Evolutionary conservation across 2,113 vertebrate species (phyloP), one percentile per base, ranked within the genome.

Genomic region (Nycticebus coucang): DNA sequence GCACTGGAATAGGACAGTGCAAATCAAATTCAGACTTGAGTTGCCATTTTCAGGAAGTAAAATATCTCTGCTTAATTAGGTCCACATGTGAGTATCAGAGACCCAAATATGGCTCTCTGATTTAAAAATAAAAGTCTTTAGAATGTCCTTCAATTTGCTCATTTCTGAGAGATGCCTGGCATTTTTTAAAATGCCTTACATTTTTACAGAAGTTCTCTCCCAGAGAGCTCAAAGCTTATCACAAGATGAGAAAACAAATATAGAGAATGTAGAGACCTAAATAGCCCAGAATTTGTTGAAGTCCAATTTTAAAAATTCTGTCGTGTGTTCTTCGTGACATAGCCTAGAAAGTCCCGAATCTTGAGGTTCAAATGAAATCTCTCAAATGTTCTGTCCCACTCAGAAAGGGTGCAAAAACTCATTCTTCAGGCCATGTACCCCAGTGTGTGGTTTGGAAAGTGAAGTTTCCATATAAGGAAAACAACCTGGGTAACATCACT

Each of bases 131-230:
- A 81, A 85, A n/a, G 74, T 86, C 72, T 81, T 90, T 30, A 93
- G 91, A 82, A 68, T 89, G 66, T 68, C 75, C 41, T 88, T 91
- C 50, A 19, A 4, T 81, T 89, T 60, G 57, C 28, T 92, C 50
- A 41, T 71, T 95, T 91, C 87, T 86, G 72, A 91, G 89, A 71
- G 80, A 94, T 11, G 89, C 93, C 57, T 91, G 77, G 33, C 89
- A 87, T 93, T 91, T 95, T 95, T 84, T 30, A 6, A 81, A 80
- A 93, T 95, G 89, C 94, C 82, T 97, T 66, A 10, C 64, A 77
- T 95, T 95, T 88, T 96, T 95, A 37, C 24, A 24, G 64, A 75
- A 55, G 60, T 45, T 85, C 30, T 87, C 72, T 93, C 89, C 95
- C 71, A 57, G 91, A 53, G 93, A 80, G 5, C 18, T 57, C 81